Base-by-base conservation (phyloP, 2,797 vertebrate genomes). In the Sarcophilus harrisii region DNA sequence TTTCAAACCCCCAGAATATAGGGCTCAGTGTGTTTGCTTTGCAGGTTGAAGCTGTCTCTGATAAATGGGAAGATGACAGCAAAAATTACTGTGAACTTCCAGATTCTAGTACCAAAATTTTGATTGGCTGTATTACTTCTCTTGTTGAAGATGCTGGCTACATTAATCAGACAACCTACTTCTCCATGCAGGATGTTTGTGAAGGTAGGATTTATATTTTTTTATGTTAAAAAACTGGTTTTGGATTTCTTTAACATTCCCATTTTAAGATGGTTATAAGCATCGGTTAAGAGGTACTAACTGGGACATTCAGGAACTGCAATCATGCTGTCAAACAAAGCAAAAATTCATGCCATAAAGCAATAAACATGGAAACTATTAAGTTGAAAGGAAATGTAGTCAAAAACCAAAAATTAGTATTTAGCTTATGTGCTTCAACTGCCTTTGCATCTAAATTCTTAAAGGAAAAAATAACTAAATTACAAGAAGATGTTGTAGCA, bases 61-160 rank as follows among this genome's bases (percentile, higher is more conserved):
- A 98, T 90, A 96, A 96, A 5, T 99, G 99, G 99, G 99, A 99
- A 90, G 98, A 98, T 0, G 98, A 96, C n/a, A 98, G 54, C 90
- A 97, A 32, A 89, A 73, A 57, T 52, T 94, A 95, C 18, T 21
- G 94, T 1, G 98, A 98, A 66, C 93, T 93, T 21, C 91, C 95
- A 11, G 98, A 99, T 45, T 49, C 55, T 9, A 97, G 98, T 62
- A 98, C 98, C 94, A 99, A 98, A 30, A 98, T 99, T 73, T 98
- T 99, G 96, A 99, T 99, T 90, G 99, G 99, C 96, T 99, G 91
- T 5, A 98, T 99, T 97, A 99, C 99, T 0, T 99, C 99, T 29
- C 97, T 99, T 93, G 98, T 98, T 93, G 97, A 98, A 92, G 94
- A 98, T 5, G 98, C 99, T 13, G 99, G 99, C 94, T 99, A 98